Evolutionary conservation across 1,140 invertebrate species (phyloP).

Genomic region (Diachasma alloeum): DNA sequence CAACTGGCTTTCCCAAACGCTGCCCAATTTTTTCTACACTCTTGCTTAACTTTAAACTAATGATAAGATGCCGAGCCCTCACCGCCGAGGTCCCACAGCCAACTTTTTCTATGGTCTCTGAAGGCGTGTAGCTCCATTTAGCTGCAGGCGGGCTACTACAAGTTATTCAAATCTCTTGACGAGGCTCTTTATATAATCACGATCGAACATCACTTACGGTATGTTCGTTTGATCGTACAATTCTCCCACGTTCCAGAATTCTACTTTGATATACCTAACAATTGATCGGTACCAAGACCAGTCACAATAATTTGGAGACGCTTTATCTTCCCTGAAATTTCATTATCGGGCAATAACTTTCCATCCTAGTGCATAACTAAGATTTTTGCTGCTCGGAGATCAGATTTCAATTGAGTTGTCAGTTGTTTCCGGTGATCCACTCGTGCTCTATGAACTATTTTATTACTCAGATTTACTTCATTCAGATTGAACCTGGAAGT

Average conservation of each 20-base stretch:
- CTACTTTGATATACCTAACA: conserved; percentile 11
- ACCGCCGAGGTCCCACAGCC: too few relatives aligned
- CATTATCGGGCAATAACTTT: conserved; percentile 19
- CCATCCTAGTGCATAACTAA: conserved; percentile 24
- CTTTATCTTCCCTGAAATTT: not conserved
- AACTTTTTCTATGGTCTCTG: too few relatives aligned
- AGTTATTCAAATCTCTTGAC: too few relatives aligned
- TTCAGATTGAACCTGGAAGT: conserved; percentile 3
- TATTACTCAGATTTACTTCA: conserved; percentile 8
- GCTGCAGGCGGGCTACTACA: too few relatives aligned
- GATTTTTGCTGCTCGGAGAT: not conserved
- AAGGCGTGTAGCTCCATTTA: too few relatives aligned
- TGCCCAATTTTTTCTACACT: too few relatives aligned
- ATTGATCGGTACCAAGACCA: conserved; percentile 14
- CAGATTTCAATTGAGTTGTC: conserved; percentile 13
- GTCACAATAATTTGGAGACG: conserved; percentile 18
- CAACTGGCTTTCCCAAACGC: too few relatives aligned
- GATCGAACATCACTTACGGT: too few relatives aligned
- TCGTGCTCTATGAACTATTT: conserved; percentile 12
- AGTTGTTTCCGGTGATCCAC: not conserved
- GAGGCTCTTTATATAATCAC: too few relatives aligned
- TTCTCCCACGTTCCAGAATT: not conserved
- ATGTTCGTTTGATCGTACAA: too few relatives aligned
- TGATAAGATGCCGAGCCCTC: too few relatives aligned
- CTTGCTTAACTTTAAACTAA: too few relatives aligned